phyloP scores from a whole-genome alignment of 2,797 vertebrate species.

The Telmatherina bonti region DNA sequence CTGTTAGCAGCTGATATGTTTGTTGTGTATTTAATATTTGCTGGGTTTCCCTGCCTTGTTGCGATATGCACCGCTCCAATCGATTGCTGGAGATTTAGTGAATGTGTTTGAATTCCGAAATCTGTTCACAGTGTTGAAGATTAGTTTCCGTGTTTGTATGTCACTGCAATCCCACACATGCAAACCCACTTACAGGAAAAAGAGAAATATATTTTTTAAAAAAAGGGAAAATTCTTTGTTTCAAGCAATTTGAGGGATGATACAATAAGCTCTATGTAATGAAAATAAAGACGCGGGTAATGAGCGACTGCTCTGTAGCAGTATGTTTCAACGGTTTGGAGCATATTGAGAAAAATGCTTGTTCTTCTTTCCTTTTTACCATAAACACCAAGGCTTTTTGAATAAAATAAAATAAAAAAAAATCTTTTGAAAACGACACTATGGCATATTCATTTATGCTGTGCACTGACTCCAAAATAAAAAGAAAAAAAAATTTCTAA shows the following conservation, averaged over 20 bases:
- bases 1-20: conserved; percentile 75
- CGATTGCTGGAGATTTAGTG: conserved; percentile 79
- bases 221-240: conserved; percentile 38
- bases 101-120: conserved; percentile 81
- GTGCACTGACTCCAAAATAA: conserved; percentile 56
- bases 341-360: conserved; percentile 9
- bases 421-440: conserved; percentile 38
- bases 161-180: conserved; percentile 51
- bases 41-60: conserved; percentile 61
- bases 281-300: conserved; percentile 44
- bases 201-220: background rate
- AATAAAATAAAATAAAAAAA: conserved; percentile 38
- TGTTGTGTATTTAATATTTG: conserved; percentile 72
- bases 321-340: conserved; percentile 19
- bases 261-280: conserved; percentile 51
- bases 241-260: conserved; percentile 45
- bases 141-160: conserved; percentile 58
- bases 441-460: conserved; percentile 57
- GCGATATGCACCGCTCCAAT: conserved; percentile 75
- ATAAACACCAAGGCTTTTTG: conserved; percentile 32
- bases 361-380: conserved; percentile 14
- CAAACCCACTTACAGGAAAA: conserved; percentile 22
- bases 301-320: conserved; percentile 27
- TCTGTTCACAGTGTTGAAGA: conserved; percentile 67
- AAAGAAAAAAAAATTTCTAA: conserved; percentile 70